A percentile compares a stretch with the other conserved stretches of the same genome.
Conservation (phyloP, 64 coral and sea anemone species). For the Montipora cactus region DNA sequence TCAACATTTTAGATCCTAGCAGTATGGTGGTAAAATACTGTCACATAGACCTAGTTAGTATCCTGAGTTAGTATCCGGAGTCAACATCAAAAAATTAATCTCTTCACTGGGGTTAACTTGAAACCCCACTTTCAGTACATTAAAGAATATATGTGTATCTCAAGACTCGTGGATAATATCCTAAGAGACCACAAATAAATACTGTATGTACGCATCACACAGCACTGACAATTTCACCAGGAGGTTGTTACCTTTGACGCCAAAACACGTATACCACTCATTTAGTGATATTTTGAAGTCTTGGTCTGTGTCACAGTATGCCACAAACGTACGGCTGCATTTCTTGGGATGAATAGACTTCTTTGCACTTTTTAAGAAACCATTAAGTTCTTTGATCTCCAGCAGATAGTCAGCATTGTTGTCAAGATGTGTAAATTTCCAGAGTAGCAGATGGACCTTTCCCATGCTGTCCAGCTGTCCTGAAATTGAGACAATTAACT, state of each 20-base stretch:
- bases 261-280: conserved; percentile 92
- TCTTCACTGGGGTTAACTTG: no score
- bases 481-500: background rate
- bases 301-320: conserved; percentile 69
- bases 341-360: conserved; percentile 85
- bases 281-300: conserved; percentile 75
- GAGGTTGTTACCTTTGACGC: conserved; percentile 69
- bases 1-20: no score
- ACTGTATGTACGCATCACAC: background rate
- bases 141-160: no score
- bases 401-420: conserved; percentile 80
- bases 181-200: no score
- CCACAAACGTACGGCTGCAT: conserved; percentile 89
- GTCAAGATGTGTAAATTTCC: conserved; percentile 91
- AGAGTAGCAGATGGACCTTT: conserved; percentile 73
- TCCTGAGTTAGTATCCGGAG: no score
- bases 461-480: conserved; percentile 58
- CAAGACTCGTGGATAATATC: no score
- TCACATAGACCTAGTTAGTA: no score
- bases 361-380: conserved; percentile 77
- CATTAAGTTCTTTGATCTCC: conserved; percentile 70
- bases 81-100: no score
- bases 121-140: no score
- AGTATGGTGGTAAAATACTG: no score
- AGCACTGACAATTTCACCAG: no score